Percentiles rank a stretch among this genome's conserved stretches.
Evolutionary conservation across 2,113 vertebrate genomes (phyloP).

Genomic region (Vulpes ferrilata): DNA sequence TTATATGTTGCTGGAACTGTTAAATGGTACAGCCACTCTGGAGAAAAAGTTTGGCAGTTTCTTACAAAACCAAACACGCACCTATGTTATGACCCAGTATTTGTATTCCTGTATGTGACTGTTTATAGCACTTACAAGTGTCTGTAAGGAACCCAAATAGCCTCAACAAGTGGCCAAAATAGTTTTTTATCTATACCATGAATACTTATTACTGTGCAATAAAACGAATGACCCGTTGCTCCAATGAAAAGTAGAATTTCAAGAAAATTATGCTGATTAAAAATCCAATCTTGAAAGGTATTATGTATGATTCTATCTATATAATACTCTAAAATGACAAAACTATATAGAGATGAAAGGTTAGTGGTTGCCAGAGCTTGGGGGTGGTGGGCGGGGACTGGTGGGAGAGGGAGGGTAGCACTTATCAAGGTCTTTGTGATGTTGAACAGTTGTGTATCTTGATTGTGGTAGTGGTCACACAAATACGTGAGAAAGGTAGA

Average conservation of each 20-base stretch:
- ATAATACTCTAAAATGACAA: neutral
- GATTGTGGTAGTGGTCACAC: neutral
- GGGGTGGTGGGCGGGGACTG: neutral
- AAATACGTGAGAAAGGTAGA: neutral
- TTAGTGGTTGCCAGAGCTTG: neutral
- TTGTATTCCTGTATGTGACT: neutral
- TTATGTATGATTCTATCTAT: neutral
- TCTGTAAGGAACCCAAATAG: neutral
- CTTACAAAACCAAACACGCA: neutral
- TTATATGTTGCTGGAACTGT: neutral
- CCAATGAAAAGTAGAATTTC: neutral
- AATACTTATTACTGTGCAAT: neutral
- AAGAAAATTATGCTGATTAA: constrained; percentile 26
- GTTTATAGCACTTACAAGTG: constrained; percentile 7
- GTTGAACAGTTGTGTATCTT: neutral
- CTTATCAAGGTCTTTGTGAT: neutral
- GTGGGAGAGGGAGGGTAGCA: neutral
- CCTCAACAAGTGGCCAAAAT: neutral
- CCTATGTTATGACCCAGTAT: neutral
- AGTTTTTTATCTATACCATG: neutral
- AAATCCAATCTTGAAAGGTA: neutral
- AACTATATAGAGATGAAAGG: neutral
- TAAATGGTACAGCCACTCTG: neutral
- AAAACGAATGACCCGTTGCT: neutral
- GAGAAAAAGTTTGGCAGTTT: constrained; percentile 32